Evolutionary conservation across 2,888 invertebrate species (phyloP).

Genomic region (Limenitis arthemis): DNA sequence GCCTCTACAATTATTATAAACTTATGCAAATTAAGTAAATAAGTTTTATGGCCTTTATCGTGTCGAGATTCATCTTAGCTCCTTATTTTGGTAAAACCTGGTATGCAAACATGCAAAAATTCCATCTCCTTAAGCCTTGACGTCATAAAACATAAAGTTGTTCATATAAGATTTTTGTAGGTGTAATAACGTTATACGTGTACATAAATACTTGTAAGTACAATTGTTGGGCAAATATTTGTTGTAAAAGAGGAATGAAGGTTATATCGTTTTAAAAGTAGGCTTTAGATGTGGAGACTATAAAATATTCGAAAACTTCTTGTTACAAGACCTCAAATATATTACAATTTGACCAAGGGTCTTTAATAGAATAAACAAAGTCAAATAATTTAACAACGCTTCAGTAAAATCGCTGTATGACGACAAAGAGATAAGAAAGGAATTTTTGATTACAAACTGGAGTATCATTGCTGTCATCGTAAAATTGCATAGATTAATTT

Average conservation of each 20-base stretch:
- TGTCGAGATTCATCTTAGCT: conserved; percentile 43
- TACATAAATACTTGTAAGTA: neutral
- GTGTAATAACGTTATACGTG: neutral
- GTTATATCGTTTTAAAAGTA: no score
- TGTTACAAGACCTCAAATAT: no score
- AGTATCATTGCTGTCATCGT: conserved; percentile 54
- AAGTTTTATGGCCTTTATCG: conserved; percentile 36
- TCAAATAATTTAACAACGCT: conserved; percentile 29
- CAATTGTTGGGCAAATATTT: neutral
- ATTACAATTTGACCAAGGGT: no score
- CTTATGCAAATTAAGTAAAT: conserved; percentile 56
- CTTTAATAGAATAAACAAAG: neutral
- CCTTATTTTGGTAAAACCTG: conserved; percentile 33
- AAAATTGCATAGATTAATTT: conserved; percentile 55
- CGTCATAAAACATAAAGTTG: neutral
- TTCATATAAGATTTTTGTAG: neutral
- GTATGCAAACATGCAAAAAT: conserved; percentile 36
- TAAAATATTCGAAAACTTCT: no score
- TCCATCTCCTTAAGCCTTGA: conserved; percentile 32
- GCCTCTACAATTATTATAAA: conserved; percentile 50
- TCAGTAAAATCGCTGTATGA: conserved; percentile 47
- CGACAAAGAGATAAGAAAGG: conserved; percentile 54
- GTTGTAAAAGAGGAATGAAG: no score
- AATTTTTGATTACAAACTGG: conserved; percentile 66
- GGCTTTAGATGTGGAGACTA: no score